Conservation (phyloP, 2,888 invertebrate species). For the Pseudococcus longispinus region DNA sequence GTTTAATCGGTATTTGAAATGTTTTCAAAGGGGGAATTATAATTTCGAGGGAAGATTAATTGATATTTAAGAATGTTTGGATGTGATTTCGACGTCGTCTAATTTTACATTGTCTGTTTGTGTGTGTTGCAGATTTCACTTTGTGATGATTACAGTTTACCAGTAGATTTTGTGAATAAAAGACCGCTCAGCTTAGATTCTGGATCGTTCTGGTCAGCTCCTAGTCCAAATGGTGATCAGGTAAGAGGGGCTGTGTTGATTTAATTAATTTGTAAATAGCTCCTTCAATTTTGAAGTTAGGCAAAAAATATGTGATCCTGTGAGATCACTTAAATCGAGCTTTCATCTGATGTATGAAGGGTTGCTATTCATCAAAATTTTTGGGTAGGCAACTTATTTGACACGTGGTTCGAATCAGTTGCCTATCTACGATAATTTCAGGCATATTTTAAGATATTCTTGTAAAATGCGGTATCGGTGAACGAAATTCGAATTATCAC, state of each 20-base stretch:
- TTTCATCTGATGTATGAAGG: not conserved
- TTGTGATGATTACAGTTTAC: constrained; percentile 86
- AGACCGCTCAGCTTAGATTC: constrained; percentile 65
- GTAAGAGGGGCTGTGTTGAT: constrained; percentile 63
- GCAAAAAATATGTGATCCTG: not conserved
- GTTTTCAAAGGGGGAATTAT: not conserved
- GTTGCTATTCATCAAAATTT: too few relatives aligned
- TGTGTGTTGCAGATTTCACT: constrained; percentile 75
- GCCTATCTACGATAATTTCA: too few relatives aligned
- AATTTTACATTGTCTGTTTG: not conserved
- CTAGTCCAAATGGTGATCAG: constrained; percentile 67
- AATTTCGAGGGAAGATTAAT: not conserved
- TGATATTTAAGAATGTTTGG: not conserved
- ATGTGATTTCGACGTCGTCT: not conserved
- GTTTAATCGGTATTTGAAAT: not conserved
- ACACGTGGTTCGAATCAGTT: too few relatives aligned
- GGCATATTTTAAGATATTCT: too few relatives aligned
- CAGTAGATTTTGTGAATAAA: constrained; percentile 80
- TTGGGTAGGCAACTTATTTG: not conserved
- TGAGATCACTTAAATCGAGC: not conserved
- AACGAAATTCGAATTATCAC: too few relatives aligned
- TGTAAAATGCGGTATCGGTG: too few relatives aligned
- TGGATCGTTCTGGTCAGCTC: constrained; percentile 58
- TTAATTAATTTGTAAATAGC: not conserved
- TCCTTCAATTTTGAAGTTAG: not conserved